These are phyloP conservation scores for Homalodisca vitripennis DNA, from an alignment of 1,140 invertebrate genomes.

Conservation along the genomic window DNA sequence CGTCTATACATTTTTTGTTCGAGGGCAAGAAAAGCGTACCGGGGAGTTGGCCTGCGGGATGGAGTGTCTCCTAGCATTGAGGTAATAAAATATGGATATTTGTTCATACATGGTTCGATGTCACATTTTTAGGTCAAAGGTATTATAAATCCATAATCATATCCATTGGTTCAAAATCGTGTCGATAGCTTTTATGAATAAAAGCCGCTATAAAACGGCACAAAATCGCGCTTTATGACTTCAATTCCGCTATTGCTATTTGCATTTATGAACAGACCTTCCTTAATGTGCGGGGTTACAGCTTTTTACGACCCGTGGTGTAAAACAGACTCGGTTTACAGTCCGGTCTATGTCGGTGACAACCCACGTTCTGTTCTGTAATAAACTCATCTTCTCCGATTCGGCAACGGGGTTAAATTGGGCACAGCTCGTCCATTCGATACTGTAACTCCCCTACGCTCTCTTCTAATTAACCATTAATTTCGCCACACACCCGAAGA, in stretches of 20 bases:
- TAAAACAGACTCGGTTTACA: conserved; percentile 16
- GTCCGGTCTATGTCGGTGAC: background rate
- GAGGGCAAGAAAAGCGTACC: too few species aligned
- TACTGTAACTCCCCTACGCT: background rate
- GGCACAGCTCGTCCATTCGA: background rate
- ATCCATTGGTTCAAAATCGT: too few species aligned
- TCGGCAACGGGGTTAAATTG: background rate
- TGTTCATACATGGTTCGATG: too few species aligned
- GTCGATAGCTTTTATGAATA: too few species aligned
- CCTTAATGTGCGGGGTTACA: background rate
- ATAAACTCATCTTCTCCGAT: background rate
- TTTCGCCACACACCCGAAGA: background rate
- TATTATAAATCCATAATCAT: too few species aligned
- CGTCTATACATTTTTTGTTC: too few species aligned
- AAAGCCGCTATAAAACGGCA: too few species aligned
- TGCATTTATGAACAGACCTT: conserved; percentile 12
- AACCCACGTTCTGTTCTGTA: background rate
- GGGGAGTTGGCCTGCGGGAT: too few species aligned
- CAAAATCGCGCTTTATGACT: background rate
- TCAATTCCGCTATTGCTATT: background rate
- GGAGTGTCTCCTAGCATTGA: too few species aligned
- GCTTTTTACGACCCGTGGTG: background rate
- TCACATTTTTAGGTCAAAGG: too few species aligned
- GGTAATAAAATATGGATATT: too few species aligned
- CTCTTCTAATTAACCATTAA: conserved; percentile 19